A percentile compares a stretch with the other conserved stretches of the same genome.
phyloP scores from a whole-genome alignment of 2,797 vertebrate genomes.

The Molossus alvarezi region DNA sequence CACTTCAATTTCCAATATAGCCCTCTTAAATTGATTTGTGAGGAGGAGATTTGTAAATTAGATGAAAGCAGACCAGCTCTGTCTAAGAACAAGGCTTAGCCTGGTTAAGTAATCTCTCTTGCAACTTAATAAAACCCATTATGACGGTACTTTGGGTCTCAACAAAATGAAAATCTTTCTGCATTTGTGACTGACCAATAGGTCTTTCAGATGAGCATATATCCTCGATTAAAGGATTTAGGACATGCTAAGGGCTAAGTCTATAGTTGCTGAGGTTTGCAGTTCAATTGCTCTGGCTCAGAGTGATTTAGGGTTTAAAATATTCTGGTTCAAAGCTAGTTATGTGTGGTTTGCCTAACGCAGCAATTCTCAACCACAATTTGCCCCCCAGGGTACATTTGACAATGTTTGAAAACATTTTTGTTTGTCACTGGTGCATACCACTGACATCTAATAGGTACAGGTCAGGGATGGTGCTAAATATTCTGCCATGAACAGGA shows the following conservation, averaged over 20 bases:
- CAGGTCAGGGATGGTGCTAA: neutral
- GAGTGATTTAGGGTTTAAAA: neutral
- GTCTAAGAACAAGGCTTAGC: neutral
- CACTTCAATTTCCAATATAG: neutral
- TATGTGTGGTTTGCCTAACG: neutral
- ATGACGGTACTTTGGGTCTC: neutral
- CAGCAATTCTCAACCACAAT: neutral
- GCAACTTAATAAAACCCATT: slow-evolving; percentile 42
- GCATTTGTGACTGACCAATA: slow-evolving; percentile 6
- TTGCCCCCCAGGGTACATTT: neutral
- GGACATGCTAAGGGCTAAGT: neutral
- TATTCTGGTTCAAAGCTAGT: neutral
- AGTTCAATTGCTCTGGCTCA: neutral
- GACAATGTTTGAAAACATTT: neutral
- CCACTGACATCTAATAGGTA: neutral
- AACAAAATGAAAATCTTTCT: slow-evolving; percentile 13
- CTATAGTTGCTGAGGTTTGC: neutral
- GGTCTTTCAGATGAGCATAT: neutral
- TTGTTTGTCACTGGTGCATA: neutral
- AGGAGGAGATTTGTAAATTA: neutral
- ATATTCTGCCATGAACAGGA: neutral
- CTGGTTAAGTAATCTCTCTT: slow-evolving; percentile 41
- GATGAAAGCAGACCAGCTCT: neutral
- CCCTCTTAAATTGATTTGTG: neutral
- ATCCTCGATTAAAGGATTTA: slow-evolving; percentile 8